phyloP scores from a whole-genome alignment of 2,888 invertebrate genomes.

The Strigamia transsilvanica region DNA sequence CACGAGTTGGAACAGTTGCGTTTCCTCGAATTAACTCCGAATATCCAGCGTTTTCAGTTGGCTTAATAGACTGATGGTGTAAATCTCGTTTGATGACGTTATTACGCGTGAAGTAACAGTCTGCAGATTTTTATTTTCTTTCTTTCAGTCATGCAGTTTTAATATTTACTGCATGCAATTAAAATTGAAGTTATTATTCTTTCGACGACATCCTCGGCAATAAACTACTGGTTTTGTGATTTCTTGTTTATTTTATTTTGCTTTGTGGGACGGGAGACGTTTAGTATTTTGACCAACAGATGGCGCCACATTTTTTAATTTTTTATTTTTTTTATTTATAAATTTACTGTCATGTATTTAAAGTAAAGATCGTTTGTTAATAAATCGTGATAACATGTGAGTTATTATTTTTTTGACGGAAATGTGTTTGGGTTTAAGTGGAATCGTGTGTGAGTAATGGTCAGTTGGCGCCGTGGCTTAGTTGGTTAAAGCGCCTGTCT shows the following conservation, averaged over 20 bases:
- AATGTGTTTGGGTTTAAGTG: neutral
- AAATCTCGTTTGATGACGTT: neutral
- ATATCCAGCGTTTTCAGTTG: conserved; percentile 17
- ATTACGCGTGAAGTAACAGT: too few species aligned
- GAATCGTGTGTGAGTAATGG: too few species aligned
- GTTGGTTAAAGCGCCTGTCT: conserved; percentile 35
- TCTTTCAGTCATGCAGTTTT: too few species aligned
- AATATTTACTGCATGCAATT: too few species aligned
- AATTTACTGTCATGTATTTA: too few species aligned
- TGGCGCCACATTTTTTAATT: too few species aligned
- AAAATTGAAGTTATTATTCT: neutral
- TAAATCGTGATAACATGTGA: neutral
- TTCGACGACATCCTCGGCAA: neutral
- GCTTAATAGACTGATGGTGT: conserved; percentile 8
- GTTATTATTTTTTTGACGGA: too few species aligned
- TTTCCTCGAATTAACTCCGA: conserved; percentile 17
- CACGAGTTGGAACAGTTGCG: conserved; percentile 40
- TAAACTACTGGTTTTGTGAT: neutral
- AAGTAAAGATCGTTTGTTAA: neutral
- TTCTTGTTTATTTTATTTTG: neutral
- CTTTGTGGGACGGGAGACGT: too few species aligned
- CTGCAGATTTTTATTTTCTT: too few species aligned
- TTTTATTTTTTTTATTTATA: too few species aligned
- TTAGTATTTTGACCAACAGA: too few species aligned
- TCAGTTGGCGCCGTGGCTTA: conserved; percentile 36